These are phyloP conservation scores for Gallinago undulata DNA, from an alignment of 2,113 vertebrate species.

Conservation along the genomic window DNA sequence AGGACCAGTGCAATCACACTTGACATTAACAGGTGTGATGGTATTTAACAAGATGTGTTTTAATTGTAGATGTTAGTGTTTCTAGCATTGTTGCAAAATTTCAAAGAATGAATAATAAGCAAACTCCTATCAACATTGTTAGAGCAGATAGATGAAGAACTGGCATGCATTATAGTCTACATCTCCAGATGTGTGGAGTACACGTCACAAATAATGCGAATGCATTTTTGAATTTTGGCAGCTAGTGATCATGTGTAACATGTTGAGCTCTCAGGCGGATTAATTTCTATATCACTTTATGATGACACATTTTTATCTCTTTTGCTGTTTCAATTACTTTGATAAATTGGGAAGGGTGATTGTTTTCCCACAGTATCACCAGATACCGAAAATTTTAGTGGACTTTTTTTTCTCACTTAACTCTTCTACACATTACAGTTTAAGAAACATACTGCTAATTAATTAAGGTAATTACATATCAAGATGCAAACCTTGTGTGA, in stretches of 20 bases:
- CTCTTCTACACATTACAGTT: background rate
- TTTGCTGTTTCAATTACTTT: constrained; percentile 51
- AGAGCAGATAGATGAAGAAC: background rate
- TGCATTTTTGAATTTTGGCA: constrained; percentile 17
- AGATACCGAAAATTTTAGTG: constrained; percentile 7
- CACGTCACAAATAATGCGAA: background rate
- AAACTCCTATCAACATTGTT: background rate
- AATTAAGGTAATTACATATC: constrained; percentile 42
- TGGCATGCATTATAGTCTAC: background rate
- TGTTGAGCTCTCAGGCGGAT: constrained; percentile 27
- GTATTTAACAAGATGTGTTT: background rate
- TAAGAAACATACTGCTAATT: constrained; percentile 35
- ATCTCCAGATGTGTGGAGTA: background rate
- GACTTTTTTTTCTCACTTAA: background rate
- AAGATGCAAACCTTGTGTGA: background rate
- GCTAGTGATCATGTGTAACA: background rate
- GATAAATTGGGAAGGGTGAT: background rate
- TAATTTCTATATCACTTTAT: constrained; percentile 36
- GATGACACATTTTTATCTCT: constrained; percentile 34
- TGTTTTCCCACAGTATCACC: background rate
- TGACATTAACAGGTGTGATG: background rate
- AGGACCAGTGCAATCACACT: background rate
- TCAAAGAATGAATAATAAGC: background rate
- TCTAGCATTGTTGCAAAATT: background rate
- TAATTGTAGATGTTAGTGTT: background rate